Base-by-base conservation (phyloP, 2,888 invertebrate species). In the Athalia circularis region DNA sequence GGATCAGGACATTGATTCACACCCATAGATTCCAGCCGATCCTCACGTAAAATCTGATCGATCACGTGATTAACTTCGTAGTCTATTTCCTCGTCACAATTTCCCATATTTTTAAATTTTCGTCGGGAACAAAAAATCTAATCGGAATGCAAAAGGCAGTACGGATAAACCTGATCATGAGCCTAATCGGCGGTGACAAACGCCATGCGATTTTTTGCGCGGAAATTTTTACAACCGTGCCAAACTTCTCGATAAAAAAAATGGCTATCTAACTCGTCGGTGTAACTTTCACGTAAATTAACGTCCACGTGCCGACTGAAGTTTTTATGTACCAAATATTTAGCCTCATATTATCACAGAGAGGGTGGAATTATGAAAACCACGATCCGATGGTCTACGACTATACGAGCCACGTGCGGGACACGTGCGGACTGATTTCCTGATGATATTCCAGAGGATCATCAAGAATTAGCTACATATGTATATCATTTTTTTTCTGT, bases 41-140 rank as follows among this genome's bases (percentile, higher is more conserved):
- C 72, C 45, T 78, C 70, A 13, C 52, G 54, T 29, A 79, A 57
- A 15, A 79, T 75, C 8, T 54, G 74, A 59, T 79, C 79, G 29
- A 79, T 79, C n/a, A 76, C 79, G 57, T 65, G 15, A 76, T 79
- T 64, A 54, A 79, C 67, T 65, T 77, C 62, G 50, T 50, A 43
- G 29, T 62, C 75, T 3, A 75, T 64, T 11, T 77, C 62, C 48
- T 47, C 65, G 13, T 62, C 59, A 50, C 70, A 67, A 77, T 70
- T 59, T 9, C 45, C 65, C 77, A 67, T 77, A 13, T 64, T 45
- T n/a, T 48, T 43, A 8, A 8, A 15, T 13, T 62, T 62, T 65
- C 65, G 6, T 3, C 1, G 45, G 64, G 43, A 13, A 43, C 45
- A 45, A 59, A 43, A 9, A 45, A 57, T 29, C n/a, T n/a, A 54